phyloP scores from a whole-genome alignment of 1,140 invertebrate genomes.

The Mycetomoellerius zeteki region DNA sequence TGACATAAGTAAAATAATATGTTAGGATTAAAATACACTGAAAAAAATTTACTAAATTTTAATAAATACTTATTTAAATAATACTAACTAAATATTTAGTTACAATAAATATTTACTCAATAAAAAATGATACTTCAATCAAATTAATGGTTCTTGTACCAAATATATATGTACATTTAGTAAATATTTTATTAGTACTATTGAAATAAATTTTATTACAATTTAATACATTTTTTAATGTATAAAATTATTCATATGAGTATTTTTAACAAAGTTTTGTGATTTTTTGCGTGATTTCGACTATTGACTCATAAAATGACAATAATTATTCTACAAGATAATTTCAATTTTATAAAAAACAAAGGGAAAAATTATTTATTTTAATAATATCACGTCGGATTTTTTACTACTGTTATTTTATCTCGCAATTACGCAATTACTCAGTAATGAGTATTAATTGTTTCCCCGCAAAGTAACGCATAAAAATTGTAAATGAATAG shows the following conservation, averaged over 20 bases:
- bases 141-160: too few species aligned
- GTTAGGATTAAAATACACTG: not conserved
- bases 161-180: too few species aligned
- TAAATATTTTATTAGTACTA: too few species aligned
- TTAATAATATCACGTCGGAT: not conserved
- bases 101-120: too few species aligned
- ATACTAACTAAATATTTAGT: too few species aligned
- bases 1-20: not conserved
- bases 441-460: constrained; percentile 46
- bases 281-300: not conserved
- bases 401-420: constrained; percentile 13
- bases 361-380: not conserved
- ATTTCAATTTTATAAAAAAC: not conserved
- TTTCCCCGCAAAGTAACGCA: constrained; percentile 16
- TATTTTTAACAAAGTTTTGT: not conserved
- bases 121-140: too few species aligned
- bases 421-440: not conserved
- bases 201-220: too few species aligned
- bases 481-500: constrained; percentile 38
- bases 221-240: too few species aligned
- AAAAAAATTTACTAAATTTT: too few species aligned
- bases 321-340: constrained; percentile 1
- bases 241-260: not conserved
- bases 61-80: too few species aligned
- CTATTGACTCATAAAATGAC: not conserved